Conservation (phyloP, 2,113 vertebrate species). For the Eurystomus gularis region DNA sequence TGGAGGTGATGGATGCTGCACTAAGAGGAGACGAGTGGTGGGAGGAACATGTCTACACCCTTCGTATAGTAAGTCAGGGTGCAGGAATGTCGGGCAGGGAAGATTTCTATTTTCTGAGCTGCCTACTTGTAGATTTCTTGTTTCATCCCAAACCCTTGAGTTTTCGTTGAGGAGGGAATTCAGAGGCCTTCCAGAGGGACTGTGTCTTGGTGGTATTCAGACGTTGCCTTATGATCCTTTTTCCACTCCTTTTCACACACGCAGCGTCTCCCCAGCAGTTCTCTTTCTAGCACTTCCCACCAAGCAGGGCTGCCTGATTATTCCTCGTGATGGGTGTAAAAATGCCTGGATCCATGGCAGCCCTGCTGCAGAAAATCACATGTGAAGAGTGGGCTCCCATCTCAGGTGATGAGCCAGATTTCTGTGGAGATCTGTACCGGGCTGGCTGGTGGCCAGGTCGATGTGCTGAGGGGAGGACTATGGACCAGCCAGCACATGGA, state of each 20-base stretch:
- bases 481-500: background rate
- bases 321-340: constrained; percentile 11
- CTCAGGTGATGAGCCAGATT: constrained; percentile 30
- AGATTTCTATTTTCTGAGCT: background rate
- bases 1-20: background rate
- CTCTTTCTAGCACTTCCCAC: background rate
- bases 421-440: background rate
- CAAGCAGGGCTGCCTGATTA: background rate
- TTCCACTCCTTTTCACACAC: background rate
- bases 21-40: background rate
- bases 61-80: background rate
- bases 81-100: background rate
- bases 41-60: background rate
- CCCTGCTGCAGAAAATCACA: constrained; percentile 38
- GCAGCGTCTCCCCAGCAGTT: background rate
- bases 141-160: background rate
- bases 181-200: background rate
- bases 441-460: background rate
- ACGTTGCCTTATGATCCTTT: background rate
- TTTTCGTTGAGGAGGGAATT: background rate
- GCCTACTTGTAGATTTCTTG: background rate
- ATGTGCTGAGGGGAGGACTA: background rate
- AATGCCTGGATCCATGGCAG: constrained; percentile 30
- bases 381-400: constrained; percentile 9
- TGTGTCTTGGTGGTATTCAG: background rate